Evolutionary conservation across 2,113 vertebrate genomes (phyloP), one percentile per base, ranked within the genome.

Genomic region (Rhinogobius similis): DNA sequence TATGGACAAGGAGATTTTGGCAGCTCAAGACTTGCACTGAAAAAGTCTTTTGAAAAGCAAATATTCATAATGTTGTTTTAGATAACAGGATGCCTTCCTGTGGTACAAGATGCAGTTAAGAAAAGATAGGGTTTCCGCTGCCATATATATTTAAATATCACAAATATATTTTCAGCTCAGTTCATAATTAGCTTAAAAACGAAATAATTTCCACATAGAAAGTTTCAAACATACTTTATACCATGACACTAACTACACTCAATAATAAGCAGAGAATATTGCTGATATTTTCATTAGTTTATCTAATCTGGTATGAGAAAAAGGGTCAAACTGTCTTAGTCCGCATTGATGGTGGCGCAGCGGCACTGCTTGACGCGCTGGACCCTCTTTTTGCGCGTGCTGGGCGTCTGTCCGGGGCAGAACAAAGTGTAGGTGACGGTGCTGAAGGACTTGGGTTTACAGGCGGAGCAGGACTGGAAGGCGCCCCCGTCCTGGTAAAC

Each of bases 361-460:
- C 96, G 94, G 65, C 97, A 98, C 85, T 96, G 95, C 87, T 98
- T 99, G n/a, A 99, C 96, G 14, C 96, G 94, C 4, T 95, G 96
- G 77, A 99, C 93, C 59, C 96, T 93, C 78, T 97, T 98, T 91
- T 93, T 96, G 84, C 93, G 94, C 59, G 93, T 96, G 3, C 92
- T 93, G 2, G 96, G 96, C 68, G 93, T 95, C 38, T 96, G 93
- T 21, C 96, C 94, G 0, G 97, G 97, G 36, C 97, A 99, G 76
- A 93, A 92, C 65, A 99, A 94, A 0, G 96, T 97, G 86, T 97
- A 96, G 43, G 95, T 95, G 92, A 98, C 95, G 70, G 95, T 94
- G 75, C 96, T 98, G 89, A 96, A 97, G 53, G 93, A 94, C 87
- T 96, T 96, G 43, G 97, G 97, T 82, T 95, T 97, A 87, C 97